Conservation (phyloP, 2,113 vertebrate species). For the Pterophyllum scalare region DNA sequence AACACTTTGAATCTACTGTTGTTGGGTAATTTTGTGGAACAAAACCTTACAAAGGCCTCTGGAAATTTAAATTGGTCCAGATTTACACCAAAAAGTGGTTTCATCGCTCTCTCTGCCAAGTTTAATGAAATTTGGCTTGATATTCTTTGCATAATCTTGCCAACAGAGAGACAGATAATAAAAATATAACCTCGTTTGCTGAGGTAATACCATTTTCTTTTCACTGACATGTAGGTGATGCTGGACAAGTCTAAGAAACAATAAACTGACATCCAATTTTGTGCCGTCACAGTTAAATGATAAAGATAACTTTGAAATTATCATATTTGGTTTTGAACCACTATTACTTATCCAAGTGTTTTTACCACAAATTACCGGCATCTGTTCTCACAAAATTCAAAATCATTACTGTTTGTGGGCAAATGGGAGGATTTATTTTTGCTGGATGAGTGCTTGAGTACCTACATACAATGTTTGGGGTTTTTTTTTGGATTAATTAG, state of each 20-base stretch:
- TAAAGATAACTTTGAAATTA: background rate
- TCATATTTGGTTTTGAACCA: background rate
- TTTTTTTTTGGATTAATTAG: too few species aligned
- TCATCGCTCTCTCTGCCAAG: background rate
- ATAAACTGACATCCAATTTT: background rate
- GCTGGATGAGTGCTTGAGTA: background rate
- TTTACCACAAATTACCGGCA: background rate
- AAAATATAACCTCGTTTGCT: background rate
- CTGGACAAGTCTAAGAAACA: background rate
- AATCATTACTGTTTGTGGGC: background rate
- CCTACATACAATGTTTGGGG: too few species aligned
- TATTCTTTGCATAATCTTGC: background rate
- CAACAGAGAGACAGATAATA: background rate
- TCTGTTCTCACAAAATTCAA: background rate
- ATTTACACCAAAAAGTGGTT: background rate
- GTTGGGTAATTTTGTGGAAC: background rate
- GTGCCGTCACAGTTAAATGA: background rate
- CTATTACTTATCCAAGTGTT: background rate
- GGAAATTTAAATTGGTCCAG: background rate
- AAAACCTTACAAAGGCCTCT: background rate
- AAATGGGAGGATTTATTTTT: background rate
- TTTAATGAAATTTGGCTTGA: background rate
- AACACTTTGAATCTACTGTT: background rate
- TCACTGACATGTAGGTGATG: background rate
- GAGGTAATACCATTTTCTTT: background rate